phyloP scores from a whole-genome alignment of 1,140 invertebrate species.

The Drosophila busckii region DNA sequence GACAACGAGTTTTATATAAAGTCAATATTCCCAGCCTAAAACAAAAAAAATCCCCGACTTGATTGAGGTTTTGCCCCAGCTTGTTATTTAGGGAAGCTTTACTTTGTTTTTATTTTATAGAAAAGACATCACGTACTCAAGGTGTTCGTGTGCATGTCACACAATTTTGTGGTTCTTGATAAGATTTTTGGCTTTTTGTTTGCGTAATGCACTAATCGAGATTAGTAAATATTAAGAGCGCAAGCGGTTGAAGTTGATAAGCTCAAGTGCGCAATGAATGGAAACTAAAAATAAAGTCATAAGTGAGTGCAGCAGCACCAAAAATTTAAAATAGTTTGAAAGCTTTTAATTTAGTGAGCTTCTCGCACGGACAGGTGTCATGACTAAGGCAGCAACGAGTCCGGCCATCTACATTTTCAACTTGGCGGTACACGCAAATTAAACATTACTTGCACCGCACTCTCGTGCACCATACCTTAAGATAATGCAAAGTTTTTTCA shows the following conservation, averaged over 20 bases:
- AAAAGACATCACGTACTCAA: conserved; percentile 42
- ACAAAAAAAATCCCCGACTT: conserved; percentile 11
- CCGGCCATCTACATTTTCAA: too few relatives aligned
- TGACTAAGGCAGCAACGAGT: too few relatives aligned
- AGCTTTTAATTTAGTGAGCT: too few relatives aligned
- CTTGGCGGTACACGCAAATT: too few relatives aligned
- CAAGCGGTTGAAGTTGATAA: conserved; percentile 8
- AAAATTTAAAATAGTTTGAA: too few relatives aligned
- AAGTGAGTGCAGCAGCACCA: not conserved
- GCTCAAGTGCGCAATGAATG: conserved; percentile 1
- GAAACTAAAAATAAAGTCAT: not conserved
- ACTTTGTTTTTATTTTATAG: conserved; percentile 9
- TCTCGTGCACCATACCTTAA: too few relatives aligned
- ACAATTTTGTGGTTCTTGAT: conserved; percentile 11
- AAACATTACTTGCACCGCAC: too few relatives aligned
- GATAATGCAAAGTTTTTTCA: too few relatives aligned
- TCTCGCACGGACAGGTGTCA: too few relatives aligned
- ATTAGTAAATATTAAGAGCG: conserved; percentile 3
- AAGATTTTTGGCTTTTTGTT: conserved; percentile 17
- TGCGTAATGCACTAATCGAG: conserved; percentile 1
- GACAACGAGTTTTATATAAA: too few relatives aligned
- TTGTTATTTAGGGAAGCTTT: conserved; percentile 1
- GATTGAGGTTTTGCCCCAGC: conserved; percentile 1
- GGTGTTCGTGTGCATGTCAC: conserved; percentile 5
- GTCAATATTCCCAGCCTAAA: too few relatives aligned